Conservation (phyloP, 2,888 invertebrate genomes). For the Adineta ricciae region DNA sequence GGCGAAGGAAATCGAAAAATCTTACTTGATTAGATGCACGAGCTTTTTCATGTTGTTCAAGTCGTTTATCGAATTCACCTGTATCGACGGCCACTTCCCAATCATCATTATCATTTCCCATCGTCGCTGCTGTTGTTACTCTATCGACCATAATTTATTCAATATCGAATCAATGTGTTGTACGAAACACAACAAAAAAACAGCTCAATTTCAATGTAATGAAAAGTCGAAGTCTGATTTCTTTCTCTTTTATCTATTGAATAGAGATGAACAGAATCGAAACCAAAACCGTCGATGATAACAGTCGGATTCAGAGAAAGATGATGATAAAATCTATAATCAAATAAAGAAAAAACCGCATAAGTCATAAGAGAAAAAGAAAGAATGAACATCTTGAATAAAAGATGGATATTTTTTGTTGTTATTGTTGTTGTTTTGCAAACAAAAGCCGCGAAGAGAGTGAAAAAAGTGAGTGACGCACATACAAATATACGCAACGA, state of each 20-base stretch:
- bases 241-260: neutral
- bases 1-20: neutral
- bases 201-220: neutral
- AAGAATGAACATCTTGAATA: neutral
- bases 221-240: neutral
- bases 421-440: neutral
- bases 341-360: neutral
- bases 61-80: slow-evolving; percentile 7
- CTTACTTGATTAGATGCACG: neutral
- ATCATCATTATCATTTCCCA: neutral
- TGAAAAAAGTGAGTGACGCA: neutral
- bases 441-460: neutral
- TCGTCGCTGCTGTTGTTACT: neutral
- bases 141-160: neutral
- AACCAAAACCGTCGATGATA: neutral
- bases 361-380: neutral
- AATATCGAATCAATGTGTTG: neutral
- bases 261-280: neutral
- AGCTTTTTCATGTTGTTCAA: slow-evolving; percentile 20
- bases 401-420: neutral
- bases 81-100: slow-evolving; percentile 9
- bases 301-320: neutral
- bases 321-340: neutral
- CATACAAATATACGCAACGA: neutral
- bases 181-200: neutral